Evolutionary conservation across 2,797 vertebrate species (phyloP).

Genomic region (Nannoperca australis): DNA sequence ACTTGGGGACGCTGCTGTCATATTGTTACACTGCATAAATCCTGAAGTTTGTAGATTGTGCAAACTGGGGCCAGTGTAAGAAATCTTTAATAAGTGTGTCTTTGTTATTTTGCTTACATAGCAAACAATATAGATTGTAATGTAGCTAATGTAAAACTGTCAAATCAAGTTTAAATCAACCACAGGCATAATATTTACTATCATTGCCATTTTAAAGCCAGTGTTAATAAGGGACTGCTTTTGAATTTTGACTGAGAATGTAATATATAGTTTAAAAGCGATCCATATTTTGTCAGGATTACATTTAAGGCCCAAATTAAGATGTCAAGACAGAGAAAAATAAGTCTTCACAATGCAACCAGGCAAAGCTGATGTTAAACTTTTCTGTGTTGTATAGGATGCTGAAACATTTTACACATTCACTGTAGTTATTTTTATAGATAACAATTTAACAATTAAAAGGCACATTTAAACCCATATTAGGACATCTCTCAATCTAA

Average conservation of each 20-base stretch:
- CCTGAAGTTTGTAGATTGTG: neutral
- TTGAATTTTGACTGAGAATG: neutral
- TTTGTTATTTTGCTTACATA: neutral
- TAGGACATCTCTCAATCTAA: neutral
- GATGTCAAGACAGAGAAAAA: neutral
- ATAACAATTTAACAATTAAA: neutral
- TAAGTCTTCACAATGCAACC: neutral
- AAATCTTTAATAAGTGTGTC: neutral
- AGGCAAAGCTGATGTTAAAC: neutral
- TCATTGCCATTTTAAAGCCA: neutral
- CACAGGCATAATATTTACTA: conserved; percentile 31
- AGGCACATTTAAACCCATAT: neutral
- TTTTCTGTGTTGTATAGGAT: neutral
- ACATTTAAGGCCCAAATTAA: conserved; percentile 8
- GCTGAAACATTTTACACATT: neutral
- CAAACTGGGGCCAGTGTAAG: neutral
- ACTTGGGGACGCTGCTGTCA: neutral
- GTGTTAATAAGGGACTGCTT: neutral
- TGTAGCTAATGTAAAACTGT: conserved; percentile 30
- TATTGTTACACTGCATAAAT: neutral
- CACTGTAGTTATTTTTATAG: neutral
- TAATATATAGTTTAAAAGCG: neutral
- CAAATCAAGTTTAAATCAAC: conserved; percentile 33
- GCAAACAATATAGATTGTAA: conserved; percentile 1
- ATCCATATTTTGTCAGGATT: conserved; percentile 12